A percentile compares a stretch with the other conserved stretches of the same genome.
These are phyloP conservation scores for Scolopax rusticola DNA, from an alignment of 2,797 vertebrate species.

Conservation along the genomic window DNA sequence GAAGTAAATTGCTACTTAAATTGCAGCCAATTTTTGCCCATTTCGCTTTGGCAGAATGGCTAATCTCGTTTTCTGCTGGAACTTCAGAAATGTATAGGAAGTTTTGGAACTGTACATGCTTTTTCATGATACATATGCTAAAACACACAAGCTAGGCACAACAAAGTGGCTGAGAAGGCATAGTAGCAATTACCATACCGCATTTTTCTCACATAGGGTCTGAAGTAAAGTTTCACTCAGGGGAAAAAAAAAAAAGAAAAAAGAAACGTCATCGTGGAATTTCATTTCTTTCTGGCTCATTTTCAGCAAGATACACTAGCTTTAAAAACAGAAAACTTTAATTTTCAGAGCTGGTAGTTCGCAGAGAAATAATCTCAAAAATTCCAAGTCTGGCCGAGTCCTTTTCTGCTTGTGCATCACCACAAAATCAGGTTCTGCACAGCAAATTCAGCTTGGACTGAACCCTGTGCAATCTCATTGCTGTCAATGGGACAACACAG, in stretches of 20 bases:
- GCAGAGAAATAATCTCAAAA: neutral
- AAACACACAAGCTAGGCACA: slow-evolving; percentile 44
- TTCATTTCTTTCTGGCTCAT: neutral
- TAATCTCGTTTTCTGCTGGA: slow-evolving; percentile 32
- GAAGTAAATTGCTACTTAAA: slow-evolving; percentile 48
- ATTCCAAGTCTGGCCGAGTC: neutral
- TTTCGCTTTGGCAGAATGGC: slow-evolving; percentile 55
- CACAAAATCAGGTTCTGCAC: neutral
- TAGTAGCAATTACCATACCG: neutral
- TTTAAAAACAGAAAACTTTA: neutral
- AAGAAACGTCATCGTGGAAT: neutral
- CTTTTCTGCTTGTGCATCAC: neutral
- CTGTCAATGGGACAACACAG: neutral
- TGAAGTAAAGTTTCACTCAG: neutral
- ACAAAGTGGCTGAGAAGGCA: slow-evolving; percentile 11
- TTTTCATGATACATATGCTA: neutral
- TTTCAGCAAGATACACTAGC: neutral
- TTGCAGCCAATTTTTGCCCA: slow-evolving; percentile 61
- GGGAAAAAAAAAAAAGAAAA: neutral
- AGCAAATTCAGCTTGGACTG: neutral
- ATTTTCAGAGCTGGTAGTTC: neutral
- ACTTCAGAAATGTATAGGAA: neutral
- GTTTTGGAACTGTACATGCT: neutral
- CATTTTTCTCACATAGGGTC: neutral
- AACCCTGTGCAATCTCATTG: neutral